phyloP scores from a whole-genome alignment of 2,888 invertebrate species.

The Cenopis cana region DNA sequence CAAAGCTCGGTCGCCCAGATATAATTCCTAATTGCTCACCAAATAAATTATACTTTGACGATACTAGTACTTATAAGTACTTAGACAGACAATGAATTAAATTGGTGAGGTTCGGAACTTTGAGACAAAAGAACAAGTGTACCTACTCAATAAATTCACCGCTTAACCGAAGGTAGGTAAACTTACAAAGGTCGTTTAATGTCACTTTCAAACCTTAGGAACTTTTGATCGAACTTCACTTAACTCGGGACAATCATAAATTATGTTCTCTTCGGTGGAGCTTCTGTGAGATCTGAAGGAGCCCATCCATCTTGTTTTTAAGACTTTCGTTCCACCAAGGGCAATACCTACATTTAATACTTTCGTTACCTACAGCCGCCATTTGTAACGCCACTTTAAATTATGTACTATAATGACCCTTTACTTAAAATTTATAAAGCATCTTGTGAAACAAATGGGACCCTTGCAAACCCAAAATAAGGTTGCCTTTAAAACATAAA shows the following conservation, averaged over 20 bases:
- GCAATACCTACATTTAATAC: conserved; percentile 27
- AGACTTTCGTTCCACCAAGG: conserved; percentile 29
- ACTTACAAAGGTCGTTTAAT: conserved; percentile 23
- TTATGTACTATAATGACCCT: conserved; percentile 13
- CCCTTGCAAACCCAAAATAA: conserved; percentile 29
- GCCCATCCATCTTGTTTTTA: conserved; percentile 40
- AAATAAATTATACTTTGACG: not conserved
- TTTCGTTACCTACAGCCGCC: conserved; percentile 6
- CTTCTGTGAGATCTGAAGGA: conserved; percentile 23
- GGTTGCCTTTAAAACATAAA: conserved; percentile 32
- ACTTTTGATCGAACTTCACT: conserved; percentile 35
- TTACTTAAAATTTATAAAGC: conserved; percentile 29
- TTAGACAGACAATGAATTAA: not conserved
- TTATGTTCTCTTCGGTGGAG: conserved; percentile 23
- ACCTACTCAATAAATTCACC: not conserved
- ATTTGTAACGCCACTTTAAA: conserved; percentile 11
- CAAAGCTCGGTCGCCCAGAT: too few species aligned
- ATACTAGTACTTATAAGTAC: not conserved
- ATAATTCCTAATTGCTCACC: too few species aligned
- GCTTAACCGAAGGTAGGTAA: conserved; percentile 1
- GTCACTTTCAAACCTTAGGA: conserved; percentile 11
- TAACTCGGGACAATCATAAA: conserved; percentile 34
- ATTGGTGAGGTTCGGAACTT: not conserved
- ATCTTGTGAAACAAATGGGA: conserved; percentile 12
- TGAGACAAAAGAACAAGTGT: conserved; percentile 1